Percentiles rank a stretch among this genome's conserved stretches.
Evolutionary conservation across 2,888 invertebrate genomes (phyloP).

Genomic region (Hydroisotoma schaefferi): DNA sequence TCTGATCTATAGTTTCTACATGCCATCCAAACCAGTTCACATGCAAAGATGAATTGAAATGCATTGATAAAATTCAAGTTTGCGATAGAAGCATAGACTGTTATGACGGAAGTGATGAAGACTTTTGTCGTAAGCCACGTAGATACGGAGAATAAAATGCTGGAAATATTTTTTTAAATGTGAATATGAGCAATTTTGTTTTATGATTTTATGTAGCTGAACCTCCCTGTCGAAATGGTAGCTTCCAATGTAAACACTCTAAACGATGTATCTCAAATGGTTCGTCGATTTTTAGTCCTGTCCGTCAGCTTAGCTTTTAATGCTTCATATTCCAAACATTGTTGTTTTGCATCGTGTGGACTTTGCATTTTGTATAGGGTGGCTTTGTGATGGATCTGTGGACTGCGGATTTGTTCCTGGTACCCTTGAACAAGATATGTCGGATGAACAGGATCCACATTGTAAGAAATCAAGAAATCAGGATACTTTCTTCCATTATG

Average conservation of each 20-base stretch:
- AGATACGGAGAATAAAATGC: neutral
- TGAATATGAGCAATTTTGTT: neutral
- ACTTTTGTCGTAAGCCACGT: conserved; percentile 57
- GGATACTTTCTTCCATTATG: neutral
- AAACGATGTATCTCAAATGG: conserved; percentile 69
- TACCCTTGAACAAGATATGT: conserved; percentile 56
- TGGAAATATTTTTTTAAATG: neutral
- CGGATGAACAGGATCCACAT: conserved; percentile 66
- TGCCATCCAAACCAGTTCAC: conserved; percentile 55
- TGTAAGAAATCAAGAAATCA: conserved; percentile 55
- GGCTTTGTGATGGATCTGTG: conserved; percentile 73
- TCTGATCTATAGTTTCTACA: conserved; percentile 23
- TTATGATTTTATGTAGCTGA: conserved; percentile 20
- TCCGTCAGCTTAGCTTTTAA: no score
- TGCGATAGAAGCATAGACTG: conserved; percentile 65
- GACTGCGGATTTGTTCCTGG: conserved; percentile 66
- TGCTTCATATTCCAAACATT: no score
- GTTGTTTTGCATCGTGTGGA: no score
- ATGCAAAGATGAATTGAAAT: conserved; percentile 60
- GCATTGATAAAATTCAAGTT: conserved; percentile 62
- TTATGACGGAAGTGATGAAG: conserved; percentile 62
- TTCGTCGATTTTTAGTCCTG: no score
- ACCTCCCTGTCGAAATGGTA: conserved; percentile 50
- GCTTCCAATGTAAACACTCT: conserved; percentile 68
- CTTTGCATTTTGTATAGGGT: conserved; percentile 50